Base-by-base conservation (phyloP, 2,113 vertebrate species). In the Hippocampus guttulatus region DNA sequence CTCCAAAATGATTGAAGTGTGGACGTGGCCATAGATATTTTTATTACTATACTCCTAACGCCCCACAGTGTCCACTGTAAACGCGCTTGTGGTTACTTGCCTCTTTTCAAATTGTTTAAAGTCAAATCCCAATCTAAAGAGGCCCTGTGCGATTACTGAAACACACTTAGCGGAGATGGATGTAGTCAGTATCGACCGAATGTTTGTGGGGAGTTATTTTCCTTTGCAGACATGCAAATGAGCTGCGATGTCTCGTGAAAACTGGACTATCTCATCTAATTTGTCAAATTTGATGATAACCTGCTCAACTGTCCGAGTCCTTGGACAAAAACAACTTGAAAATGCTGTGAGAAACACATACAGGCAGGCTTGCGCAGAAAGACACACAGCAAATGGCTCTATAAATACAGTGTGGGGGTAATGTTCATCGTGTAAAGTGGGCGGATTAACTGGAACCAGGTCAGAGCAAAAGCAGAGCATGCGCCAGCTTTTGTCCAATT, bases 401-500 rank as follows among this genome's bases (percentile, higher is more conserved):
- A 87, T 86, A 84, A 88, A 89, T 88, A 87, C 78, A 78, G 73
- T 69, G 81, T 84, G 84, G 81, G 84, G 84, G 82, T 87, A 86
- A 87, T 72, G 80, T 81, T 86, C 70, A 74, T 81, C 49, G 73
- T 85, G 81, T 81, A 81, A 84, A 87, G 85, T 86, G 80, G 85
- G 84, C 74, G 82, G 84, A 81, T 86, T 86, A 84, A 78, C 85
- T 81, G 78, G 81, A 88, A 90, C 79, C 84, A 88, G 87, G 87
- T 88, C 87, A 88, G 84, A 85, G 82, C 73, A 81, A 80, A 83
- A 77, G 72, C 80, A 84, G 77, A 75, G 74, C 76, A 70, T 67
- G 77, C 81, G 81, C 40, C 18, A 66, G 78, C 70, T 81, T 77
- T 79, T 74, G 75, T 85, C 38, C 72, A 66, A 54, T 85, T 80